Percentiles rank a stretch among this genome's conserved stretches.
Evolutionary conservation across 2,113 vertebrate genomes (phyloP).

Genomic region (Rhegmatorhina hoffmannsi): DNA sequence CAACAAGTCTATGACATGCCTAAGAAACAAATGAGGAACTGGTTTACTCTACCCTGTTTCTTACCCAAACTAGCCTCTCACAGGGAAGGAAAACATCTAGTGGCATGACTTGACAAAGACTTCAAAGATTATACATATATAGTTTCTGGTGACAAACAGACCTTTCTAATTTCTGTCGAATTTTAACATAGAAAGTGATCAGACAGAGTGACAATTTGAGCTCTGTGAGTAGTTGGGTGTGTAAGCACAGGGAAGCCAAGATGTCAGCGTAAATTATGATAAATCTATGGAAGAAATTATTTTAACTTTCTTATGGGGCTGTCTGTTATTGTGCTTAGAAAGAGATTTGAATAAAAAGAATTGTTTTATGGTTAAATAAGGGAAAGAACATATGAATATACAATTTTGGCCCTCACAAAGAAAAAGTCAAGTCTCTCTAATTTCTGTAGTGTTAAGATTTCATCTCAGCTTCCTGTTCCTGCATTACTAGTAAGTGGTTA

Average conservation of each 20-base stretch:
- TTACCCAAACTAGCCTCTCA: not conserved
- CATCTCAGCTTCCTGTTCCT: not conserved
- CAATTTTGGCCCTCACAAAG: not conserved
- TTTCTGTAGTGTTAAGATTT: not conserved
- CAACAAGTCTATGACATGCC: not conserved
- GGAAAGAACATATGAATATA: not conserved
- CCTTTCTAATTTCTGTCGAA: not conserved
- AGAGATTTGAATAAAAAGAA: not conserved
- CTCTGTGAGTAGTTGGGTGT: not conserved
- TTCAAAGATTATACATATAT: not conserved
- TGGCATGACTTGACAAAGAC: not conserved
- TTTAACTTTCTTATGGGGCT: not conserved
- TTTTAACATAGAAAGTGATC: not conserved
- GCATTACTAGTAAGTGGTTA: not conserved
- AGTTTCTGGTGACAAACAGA: not conserved
- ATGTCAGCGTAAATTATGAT: not conserved
- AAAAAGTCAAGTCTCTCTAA: not conserved
- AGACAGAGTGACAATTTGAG: not conserved
- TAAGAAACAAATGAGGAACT: not conserved
- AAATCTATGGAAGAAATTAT: not conserved
- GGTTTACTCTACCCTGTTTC: not conserved
- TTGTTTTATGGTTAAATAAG: not conserved
- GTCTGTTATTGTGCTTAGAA: not conserved
- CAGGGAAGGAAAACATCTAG: not conserved
- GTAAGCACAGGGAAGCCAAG: not conserved